Evolutionary conservation across 2,888 invertebrate genomes (phyloP).

Genomic region (Cryptophagus acutangulus): DNA sequence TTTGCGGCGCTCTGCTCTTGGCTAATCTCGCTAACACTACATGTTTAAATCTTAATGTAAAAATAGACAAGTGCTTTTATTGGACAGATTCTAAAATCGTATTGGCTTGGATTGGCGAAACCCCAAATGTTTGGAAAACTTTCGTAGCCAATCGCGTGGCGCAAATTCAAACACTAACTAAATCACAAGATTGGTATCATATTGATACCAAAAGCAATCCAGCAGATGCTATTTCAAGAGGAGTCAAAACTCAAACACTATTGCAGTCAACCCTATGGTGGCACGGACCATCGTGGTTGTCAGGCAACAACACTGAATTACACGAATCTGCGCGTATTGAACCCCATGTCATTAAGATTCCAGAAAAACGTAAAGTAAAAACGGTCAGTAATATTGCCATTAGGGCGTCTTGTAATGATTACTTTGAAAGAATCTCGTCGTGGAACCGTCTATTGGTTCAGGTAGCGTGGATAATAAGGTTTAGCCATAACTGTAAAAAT

Average conservation of each 20-base stretch:
- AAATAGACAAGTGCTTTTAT: constrained; percentile 10
- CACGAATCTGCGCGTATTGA: neutral
- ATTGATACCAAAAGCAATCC: constrained; percentile 14
- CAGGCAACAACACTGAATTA: neutral
- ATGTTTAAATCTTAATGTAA: neutral
- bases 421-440: neutral
- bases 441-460: neutral
- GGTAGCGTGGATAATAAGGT: neutral
- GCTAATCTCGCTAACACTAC: constrained; percentile 2
- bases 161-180: constrained; percentile 20
- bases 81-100: constrained; percentile 30
- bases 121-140: constrained; percentile 19
- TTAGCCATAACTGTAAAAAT: too few relatives aligned
- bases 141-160: constrained; percentile 28
- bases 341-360: neutral
- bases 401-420: neutral
- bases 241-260: constrained; percentile 15
- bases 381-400: neutral
- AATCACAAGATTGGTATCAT: constrained; percentile 18
- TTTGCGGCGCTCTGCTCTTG: constrained; percentile 27
- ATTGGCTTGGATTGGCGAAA: constrained; percentile 6
- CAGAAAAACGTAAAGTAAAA: neutral
- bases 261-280: constrained; percentile 13
- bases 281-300: constrained; percentile 13
- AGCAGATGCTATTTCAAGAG: constrained; percentile 18